Base-by-base conservation (phyloP, 2,797 vertebrate genomes). In the Semaprochilodus insignis region DNA sequence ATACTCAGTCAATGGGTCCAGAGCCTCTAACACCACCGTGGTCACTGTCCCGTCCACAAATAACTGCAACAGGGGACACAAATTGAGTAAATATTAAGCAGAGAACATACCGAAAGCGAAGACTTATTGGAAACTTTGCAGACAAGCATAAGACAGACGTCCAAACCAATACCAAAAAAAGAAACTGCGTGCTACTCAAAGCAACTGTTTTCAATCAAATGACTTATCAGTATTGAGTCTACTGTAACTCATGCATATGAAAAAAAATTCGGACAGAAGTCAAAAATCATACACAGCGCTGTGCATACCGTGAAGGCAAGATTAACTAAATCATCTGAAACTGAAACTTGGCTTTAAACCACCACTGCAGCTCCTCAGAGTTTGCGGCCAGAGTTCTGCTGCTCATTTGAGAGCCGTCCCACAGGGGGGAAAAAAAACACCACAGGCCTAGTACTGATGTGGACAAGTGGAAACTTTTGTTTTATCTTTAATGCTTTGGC, bases 1-100 rank as follows among this genome's bases (percentile, higher is more conserved):
- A 81, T 99, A 99, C 78, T 97, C 85, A 0, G 97, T 99, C 91
- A 97, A 93, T 48, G 97, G 96, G 54, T 93, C 91, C 81, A 99
- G 95, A 67, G 94, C 90, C 88, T 93, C 94, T 78, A 99, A 93
- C 23, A 98, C 95, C 54, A 95, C 94, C 0, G 97, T 97, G 66
- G 92, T 97, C 88, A 95, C 94, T 55, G 93, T 93, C 52, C 97
- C 96, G 23, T 95, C 97, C 84, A 99, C 98, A 85, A 96, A 94
- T 89, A 98, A 93, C 98, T 99, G 80, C 60, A 87, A 87, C 81
- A 91, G 72, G 75, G 14, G 51, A 76, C 73, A 76, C 31, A 55
- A 60, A 59, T 21, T 34, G 44, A 15, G 44, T 5, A 15, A 57
- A 48, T 11, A 14, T 54, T 17, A 74, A 25, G 72, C 23, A 17